phyloP scores from a whole-genome alignment of 2,113 vertebrate genomes.

The Amblyopsis rosae region DNA sequence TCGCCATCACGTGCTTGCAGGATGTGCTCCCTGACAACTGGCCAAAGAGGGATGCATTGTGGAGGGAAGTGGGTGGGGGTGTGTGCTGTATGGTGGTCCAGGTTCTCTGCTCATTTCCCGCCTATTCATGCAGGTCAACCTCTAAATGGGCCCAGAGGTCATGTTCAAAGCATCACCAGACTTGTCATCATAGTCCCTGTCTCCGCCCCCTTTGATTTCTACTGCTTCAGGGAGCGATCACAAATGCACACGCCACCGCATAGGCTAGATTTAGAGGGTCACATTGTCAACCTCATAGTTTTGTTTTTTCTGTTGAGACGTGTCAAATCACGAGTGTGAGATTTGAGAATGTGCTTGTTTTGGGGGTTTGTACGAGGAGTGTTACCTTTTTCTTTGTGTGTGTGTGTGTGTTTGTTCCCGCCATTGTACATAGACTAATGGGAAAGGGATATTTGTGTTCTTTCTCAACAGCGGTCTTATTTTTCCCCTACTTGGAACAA shows the following conservation, averaged over 20 bases:
- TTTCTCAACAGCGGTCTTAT: slow-evolving; percentile 37
- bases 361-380: slow-evolving; percentile 47
- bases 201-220: slow-evolving; percentile 23
- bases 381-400: slow-evolving; percentile 33
- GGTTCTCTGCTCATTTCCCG: slow-evolving; percentile 14
- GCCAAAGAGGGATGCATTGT: slow-evolving; percentile 34
- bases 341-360: slow-evolving; percentile 31
- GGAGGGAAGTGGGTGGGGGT: slow-evolving; percentile 23
- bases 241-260: slow-evolving; percentile 30
- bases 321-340: slow-evolving; percentile 57
- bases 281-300: slow-evolving; percentile 33
- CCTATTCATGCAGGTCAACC: slow-evolving; percentile 33
- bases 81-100: background rate
- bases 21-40: slow-evolving; percentile 37
- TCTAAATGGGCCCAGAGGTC: slow-evolving; percentile 21
- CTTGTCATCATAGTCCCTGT: background rate
- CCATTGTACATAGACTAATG: slow-evolving; percentile 65
- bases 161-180: slow-evolving; percentile 16
- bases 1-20: slow-evolving; percentile 27
- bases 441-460: slow-evolving; percentile 30
- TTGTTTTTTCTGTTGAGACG: slow-evolving; percentile 40
- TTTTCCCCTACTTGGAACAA: slow-evolving; percentile 29
- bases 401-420: slow-evolving; percentile 21
- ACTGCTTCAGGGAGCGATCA: slow-evolving; percentile 64
- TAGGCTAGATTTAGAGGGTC: slow-evolving; percentile 36